Evolutionary conservation across 2,797 vertebrate genomes (phyloP), one percentile per base, ranked within the genome.

Genomic region (Myripristis murdjan): DNA sequence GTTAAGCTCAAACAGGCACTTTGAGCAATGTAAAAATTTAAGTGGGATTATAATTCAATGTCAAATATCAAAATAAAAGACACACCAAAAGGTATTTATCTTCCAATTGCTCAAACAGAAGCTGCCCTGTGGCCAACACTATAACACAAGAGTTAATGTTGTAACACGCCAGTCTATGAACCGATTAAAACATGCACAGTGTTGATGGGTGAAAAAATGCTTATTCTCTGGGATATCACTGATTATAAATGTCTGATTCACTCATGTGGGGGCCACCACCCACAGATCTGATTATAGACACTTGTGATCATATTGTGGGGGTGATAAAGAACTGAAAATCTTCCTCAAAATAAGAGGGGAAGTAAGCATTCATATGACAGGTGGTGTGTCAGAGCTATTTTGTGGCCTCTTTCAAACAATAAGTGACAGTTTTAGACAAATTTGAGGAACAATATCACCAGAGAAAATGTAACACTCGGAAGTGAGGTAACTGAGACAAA

Each of bases 301-400:
- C 0, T 4, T 28, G 5, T 31, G 6, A 23, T 48, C 24, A 51
- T 56, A 10, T 39, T 55, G 31, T 70, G 33, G 31, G 49, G 33
- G 22, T 11, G 14, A 48, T 46, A 73, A 70, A 55, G 18, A 49
- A 4, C 22, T 53, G 16, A 81, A 5, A 75, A 24, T 7, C 44
- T n/a, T 52, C 57, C 16, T 20, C 57, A 81, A 76, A 77, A 77
- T 10, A 1, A 75, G 53, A 81, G 75, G 75, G 63, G 48, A 83
- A 68, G 18, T 15, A 12, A 62, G 54, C 2, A 28, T 44, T 16
- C 51, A 9, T 9, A 20, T 79, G 70, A 79, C 47, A 81, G 66
- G 69, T 26, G 43, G 52, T 75, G 59, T 73, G 80, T 57, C 33
- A 82, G 53, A 24, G 74, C 59, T 64, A 28, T 43, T 65, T 47